Evolutionary conservation across 2,113 vertebrate species (phyloP).

Genomic region (Anas platyrhynchos): DNA sequence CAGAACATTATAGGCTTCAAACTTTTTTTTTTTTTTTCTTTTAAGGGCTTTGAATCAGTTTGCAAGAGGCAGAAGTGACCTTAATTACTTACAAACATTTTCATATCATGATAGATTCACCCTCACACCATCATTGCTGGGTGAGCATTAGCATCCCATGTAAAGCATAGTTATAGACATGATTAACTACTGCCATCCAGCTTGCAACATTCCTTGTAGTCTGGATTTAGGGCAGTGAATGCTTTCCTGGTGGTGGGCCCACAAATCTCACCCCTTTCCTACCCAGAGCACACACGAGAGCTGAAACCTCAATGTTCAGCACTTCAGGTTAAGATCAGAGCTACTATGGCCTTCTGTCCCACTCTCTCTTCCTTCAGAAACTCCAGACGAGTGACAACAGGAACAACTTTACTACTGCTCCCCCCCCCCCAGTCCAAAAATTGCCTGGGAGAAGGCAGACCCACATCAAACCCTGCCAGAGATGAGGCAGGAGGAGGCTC

Average conservation of each 20-base stretch:
- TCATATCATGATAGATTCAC: background rate
- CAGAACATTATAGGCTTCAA: background rate
- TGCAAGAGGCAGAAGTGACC: background rate
- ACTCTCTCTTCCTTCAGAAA: background rate
- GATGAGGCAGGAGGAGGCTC: background rate
- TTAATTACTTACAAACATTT: background rate
- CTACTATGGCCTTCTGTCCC: background rate
- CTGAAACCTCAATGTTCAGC: background rate
- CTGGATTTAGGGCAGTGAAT: background rate
- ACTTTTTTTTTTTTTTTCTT: background rate
- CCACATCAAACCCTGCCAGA: background rate
- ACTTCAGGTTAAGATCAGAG: background rate
- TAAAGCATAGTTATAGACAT: background rate
- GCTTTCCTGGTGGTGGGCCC: background rate
- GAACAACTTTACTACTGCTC: background rate
- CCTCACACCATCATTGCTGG: rapidly evolving
- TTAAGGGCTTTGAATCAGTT: background rate
- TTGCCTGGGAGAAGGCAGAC: background rate
- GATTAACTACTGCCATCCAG: background rate
- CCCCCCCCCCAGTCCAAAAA: background rate
- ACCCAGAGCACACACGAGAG: background rate
- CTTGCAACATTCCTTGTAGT: background rate
- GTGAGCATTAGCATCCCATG: background rate
- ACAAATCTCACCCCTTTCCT: background rate
- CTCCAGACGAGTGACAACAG: background rate